Percentiles rank a stretch among this genome's conserved stretches.
These are phyloP conservation scores for Amyelois transitella DNA, from an alignment of 1,140 invertebrate genomes.

Conservation along the genomic window DNA sequence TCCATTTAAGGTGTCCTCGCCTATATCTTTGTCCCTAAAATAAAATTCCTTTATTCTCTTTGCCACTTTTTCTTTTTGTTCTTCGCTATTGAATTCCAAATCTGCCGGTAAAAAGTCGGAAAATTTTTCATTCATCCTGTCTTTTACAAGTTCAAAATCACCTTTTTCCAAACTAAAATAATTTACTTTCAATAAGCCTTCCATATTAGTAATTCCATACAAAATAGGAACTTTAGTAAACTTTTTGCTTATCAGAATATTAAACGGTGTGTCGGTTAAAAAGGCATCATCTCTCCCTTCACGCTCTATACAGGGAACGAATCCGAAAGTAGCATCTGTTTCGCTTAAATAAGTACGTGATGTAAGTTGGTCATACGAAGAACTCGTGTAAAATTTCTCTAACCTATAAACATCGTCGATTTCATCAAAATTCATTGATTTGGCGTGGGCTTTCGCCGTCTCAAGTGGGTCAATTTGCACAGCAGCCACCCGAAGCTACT, in stretches of 20 bases:
- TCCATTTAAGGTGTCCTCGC: slow-evolving; percentile 20
- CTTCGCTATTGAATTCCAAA: slow-evolving; percentile 29
- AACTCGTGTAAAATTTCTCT: slow-evolving; percentile 30
- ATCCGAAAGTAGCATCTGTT: slow-evolving; percentile 17
- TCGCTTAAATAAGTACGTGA: slow-evolving; percentile 1
- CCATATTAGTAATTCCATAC: slow-evolving; percentile 35
- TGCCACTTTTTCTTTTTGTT: slow-evolving; percentile 28
- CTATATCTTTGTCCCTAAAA: slow-evolving; percentile 28
- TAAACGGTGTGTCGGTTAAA: slow-evolving; percentile 24
- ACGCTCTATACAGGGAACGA: slow-evolving; percentile 32
- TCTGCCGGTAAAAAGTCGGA: slow-evolving; percentile 40
- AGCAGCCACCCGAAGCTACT: slow-evolving; percentile 21
- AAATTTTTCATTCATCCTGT: slow-evolving; percentile 46
- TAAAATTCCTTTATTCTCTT: slow-evolving; percentile 38
- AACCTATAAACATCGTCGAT: slow-evolving; percentile 23
- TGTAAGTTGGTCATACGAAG: slow-evolving; percentile 12
- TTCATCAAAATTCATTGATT: slow-evolving; percentile 15
- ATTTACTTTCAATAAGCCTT: slow-evolving; percentile 18
- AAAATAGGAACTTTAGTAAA: slow-evolving; percentile 34
- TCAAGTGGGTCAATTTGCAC: slow-evolving; percentile 29
- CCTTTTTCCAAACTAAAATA: slow-evolving; percentile 10
- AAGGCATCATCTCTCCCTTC: slow-evolving; percentile 21
- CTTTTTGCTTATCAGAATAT: slow-evolving; percentile 19
- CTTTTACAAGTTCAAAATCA: slow-evolving; percentile 23
- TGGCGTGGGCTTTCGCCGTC: slow-evolving; percentile 24